These are phyloP conservation scores for Scomber japonicus DNA, from an alignment of 2,113 vertebrate genomes.

Conservation along the genomic window DNA sequence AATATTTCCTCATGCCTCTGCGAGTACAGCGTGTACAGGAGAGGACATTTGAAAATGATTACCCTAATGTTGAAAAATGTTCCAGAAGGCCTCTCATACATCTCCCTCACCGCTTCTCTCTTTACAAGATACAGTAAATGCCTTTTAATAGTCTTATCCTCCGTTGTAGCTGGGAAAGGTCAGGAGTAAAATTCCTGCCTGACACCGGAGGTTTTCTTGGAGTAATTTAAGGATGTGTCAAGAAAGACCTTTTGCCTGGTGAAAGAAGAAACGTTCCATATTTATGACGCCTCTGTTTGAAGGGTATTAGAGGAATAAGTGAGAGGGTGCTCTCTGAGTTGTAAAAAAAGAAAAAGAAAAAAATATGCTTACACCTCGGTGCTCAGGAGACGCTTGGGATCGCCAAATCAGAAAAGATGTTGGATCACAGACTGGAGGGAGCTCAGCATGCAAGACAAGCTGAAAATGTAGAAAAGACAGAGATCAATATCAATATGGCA, in stretches of 20 bases:
- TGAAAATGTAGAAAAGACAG: background rate
- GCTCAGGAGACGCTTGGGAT: conserved; percentile 10
- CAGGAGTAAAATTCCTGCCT: conserved; percentile 52
- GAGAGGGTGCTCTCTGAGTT: conserved; percentile 8
- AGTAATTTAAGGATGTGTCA: conserved; percentile 68
- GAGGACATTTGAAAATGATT: conserved; percentile 37
- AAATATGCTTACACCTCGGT: conserved; percentile 10
- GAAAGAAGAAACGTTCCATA: conserved; percentile 46
- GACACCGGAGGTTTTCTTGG: conserved; percentile 53
- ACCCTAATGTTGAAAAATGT: conserved; percentile 27
- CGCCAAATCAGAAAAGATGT: conserved; percentile 10
- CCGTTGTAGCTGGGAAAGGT: conserved; percentile 51
- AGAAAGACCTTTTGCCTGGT: conserved; percentile 52
- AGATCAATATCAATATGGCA: background rate
- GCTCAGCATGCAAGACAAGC: background rate
- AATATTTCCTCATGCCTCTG: background rate
- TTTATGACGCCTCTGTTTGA: conserved; percentile 54
- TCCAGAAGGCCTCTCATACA: conserved; percentile 28
- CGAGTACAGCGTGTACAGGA: background rate
- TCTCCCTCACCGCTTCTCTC: conserved; percentile 28
- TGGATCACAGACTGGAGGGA: background rate
- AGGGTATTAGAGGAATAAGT: conserved; percentile 44
- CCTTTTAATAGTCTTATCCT: conserved; percentile 55
- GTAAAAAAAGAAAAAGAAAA: conserved; percentile 4
- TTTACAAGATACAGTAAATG: conserved; percentile 57